phyloP scores from a whole-genome alignment of 2,113 vertebrate species.

The Labeo rohita region DNA sequence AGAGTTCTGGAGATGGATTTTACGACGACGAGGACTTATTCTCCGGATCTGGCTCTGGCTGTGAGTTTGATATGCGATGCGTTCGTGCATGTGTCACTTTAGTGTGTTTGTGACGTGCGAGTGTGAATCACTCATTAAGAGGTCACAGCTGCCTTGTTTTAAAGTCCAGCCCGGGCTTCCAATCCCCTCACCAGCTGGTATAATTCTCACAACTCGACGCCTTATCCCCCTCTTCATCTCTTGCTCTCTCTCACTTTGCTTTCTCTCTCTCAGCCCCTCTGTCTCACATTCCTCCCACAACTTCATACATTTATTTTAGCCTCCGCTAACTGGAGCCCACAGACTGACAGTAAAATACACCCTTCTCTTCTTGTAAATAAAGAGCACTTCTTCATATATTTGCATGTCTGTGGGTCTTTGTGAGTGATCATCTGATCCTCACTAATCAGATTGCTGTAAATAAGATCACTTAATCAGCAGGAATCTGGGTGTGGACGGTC shows the following conservation, averaged over 20 bases:
- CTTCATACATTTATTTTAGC: constrained; percentile 37
- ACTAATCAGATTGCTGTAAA: constrained; percentile 73
- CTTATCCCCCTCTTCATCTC: constrained; percentile 22
- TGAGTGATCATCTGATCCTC: constrained; percentile 64
- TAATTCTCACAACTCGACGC: constrained; percentile 47
- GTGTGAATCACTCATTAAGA: constrained; percentile 62
- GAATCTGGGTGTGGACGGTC: constrained; percentile 48
- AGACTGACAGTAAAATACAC: constrained; percentile 24
- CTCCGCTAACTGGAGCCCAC: not conserved
- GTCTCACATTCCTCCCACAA: constrained; percentile 43
- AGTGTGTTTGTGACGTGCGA: constrained; percentile 38
- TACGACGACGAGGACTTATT: constrained; percentile 79
- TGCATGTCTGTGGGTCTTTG: constrained; percentile 14
- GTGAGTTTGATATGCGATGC: constrained; percentile 69
- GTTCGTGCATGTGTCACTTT: constrained; percentile 27
- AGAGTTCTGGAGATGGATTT: constrained; percentile 74
- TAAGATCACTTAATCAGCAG: constrained; percentile 68
- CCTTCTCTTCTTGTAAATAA: constrained; percentile 18
- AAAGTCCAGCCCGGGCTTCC: constrained; percentile 63
- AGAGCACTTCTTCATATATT: constrained; percentile 1
- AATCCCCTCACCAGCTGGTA: constrained; percentile 48
- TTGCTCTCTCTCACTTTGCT: not conserved
- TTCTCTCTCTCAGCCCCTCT: not conserved
- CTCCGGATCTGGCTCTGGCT: constrained; percentile 81
- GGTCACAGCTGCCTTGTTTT: constrained; percentile 62